Base-by-base conservation (phyloP, 2,888 invertebrate species). In the Phaonia tiefii region DNA sequence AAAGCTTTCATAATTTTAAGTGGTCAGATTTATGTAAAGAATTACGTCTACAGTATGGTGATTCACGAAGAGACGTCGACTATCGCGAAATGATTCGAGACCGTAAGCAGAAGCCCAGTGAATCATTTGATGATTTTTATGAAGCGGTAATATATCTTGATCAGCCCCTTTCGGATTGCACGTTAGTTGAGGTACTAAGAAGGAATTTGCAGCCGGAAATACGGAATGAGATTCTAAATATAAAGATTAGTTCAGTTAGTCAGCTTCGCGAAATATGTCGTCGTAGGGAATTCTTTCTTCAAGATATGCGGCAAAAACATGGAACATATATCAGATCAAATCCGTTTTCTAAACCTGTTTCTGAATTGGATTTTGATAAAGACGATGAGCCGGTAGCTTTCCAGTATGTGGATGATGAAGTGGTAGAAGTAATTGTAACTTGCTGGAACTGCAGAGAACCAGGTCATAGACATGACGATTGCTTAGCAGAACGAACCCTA, bases 381-480 rank as follows among this genome's bases (percentile, higher is more conserved):
- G 49, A 60, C 11, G 25, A 26, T 8, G 5, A 31, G 1, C 42
- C 26, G 25, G 58, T 10, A 10, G 22, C 25, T 2, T 42, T 42
- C 7, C 2, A 17, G 26, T 13, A 26, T n/a, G 65, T 44, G 7
- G 65, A 65, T n/a, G 65, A 65, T 20, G 65, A 65, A 44, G 20
- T 65, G 10, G 1, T 44, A 5, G 46, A 5, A 44, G 8, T 17
- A 7, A 44, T 15, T 10, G 11, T 65, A n/a, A 13, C 20, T 11
- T 65, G 65, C 44, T 65, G 65, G 44, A 44, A 65, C n/a, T 65
- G 42, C 11, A 13, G 37, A 17, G 20, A 65, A 44, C 11, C 20
- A 4, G 65, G 65, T 22, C 42, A 65, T 25, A 31, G 65, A 20
- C 44, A 20, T 26, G 15, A 31, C 7, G 58, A 58, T 11, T 58